Base-by-base conservation (phyloP, 2,888 invertebrate species). In the Junonia oenone region DNA sequence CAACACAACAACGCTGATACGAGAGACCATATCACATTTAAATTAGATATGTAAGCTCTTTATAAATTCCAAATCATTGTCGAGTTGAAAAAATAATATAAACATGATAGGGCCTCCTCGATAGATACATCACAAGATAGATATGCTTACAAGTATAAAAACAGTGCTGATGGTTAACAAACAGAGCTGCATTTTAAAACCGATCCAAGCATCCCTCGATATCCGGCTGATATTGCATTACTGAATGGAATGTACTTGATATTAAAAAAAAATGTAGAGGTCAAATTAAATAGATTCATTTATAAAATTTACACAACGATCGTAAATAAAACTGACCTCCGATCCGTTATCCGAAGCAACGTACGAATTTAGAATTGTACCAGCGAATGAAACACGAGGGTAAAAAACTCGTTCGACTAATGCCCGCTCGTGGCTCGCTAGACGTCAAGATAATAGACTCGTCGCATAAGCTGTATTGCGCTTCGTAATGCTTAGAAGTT, bases 91-190 rank as follows among this genome's bases (percentile, higher is more conserved):
- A n/a, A n/a, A n/a, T n/a, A n/a, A n/a, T 13, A 35, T 5, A 22
- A 19, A 54, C 6, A 48, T 48, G 53, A 54, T 54, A 43, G 8
- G 40, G 53, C 40, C 38, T 48, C 53, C 26, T 13, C 0, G 3
- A 17, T 31, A 45, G 45, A 22, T n/a, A 43, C 17, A 51, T 17
- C 14, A 31, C 22, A 48, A 19, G n/a, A 48, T 35, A 19, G 19
- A 35, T 19, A 31, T 19, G 17, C 33, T 22, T 9, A 45, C 19
- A 51, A 11, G 9, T 17, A 31, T 13, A 33, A 29, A 31, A 51
- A 45, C 26, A 14, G 27, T 47, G 35, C 26, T 45, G 33, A 45
- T 31, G 29, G 57, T 57, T 50, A 57, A 57, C 57, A 57, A 57
- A 57, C 57, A 57, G 57, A 57, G 57, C 57, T 57, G 35, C 29